Percentiles rank a stretch among this genome's conserved stretches.
Evolutionary conservation across 2,113 vertebrate genomes (phyloP).

Genomic region (Mustela nigripes): DNA sequence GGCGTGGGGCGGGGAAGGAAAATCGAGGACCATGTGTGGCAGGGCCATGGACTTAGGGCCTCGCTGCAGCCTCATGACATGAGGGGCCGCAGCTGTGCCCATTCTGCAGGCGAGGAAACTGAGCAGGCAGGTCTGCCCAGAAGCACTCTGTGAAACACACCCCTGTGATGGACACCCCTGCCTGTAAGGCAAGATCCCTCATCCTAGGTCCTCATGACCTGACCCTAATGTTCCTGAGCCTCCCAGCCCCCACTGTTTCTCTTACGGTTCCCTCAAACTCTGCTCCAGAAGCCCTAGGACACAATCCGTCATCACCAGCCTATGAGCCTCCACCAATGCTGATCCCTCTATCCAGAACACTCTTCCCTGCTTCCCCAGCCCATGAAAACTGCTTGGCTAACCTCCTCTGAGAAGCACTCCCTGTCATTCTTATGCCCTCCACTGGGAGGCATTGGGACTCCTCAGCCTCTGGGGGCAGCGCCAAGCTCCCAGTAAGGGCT

Average conservation of each 20-base stretch:
- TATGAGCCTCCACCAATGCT: neutral
- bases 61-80: neutral
- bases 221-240: neutral
- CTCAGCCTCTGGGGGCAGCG: rapidly evolving
- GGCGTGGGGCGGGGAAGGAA: neutral
- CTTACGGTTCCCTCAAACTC: neutral
- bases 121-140: neutral
- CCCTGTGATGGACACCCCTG: rapidly evolving
- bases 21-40: neutral
- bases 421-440: neutral
- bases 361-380: neutral
- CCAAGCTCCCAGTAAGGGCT: neutral
- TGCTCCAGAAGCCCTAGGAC: neutral
- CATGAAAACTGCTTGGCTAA: too few relatives aligned
- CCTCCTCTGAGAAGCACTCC: neutral
- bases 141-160: neutral
- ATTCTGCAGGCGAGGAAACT: neutral
- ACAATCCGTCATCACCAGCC: neutral
- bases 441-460: rapidly evolving
- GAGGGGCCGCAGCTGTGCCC: rapidly evolving
- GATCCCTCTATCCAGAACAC: too few relatives aligned
- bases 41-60: rapidly evolving
- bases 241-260: neutral
- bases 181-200: neutral
- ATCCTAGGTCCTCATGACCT: neutral